A percentile compares a stretch with the other conserved stretches of the same genome.
These are phyloP conservation scores for Tetranychus urticae DNA, from an alignment of 1,140 invertebrate species.

Conservation along the genomic window DNA sequence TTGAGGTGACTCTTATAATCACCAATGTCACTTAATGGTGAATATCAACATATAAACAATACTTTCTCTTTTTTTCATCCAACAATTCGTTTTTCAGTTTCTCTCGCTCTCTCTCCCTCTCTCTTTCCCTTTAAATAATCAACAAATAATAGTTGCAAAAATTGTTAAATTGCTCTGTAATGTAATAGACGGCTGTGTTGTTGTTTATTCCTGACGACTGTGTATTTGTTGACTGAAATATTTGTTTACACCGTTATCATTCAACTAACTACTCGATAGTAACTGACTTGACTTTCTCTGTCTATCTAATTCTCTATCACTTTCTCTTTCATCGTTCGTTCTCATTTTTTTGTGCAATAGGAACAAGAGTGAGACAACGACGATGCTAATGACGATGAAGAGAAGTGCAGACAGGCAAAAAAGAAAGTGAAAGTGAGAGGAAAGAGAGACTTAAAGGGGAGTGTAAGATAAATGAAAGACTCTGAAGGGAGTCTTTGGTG, in stretches of 20 bases:
- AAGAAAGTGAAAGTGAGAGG: neutral
- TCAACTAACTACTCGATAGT: neutral
- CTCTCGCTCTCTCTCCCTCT: neutral
- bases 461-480: neutral
- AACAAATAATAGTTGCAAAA: neutral
- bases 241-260: neutral
- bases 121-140: neutral
- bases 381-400: neutral
- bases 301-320: neutral
- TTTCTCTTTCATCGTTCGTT: neutral
- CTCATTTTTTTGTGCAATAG: neutral
- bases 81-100: neutral
- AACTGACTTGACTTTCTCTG: neutral
- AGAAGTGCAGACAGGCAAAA: neutral
- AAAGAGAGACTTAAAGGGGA: neutral
- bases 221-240: neutral
- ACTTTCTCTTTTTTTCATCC: neutral
- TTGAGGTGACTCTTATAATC: neutral
- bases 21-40: neutral
- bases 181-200: neutral
- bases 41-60: neutral
- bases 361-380: neutral
- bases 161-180: too few relatives aligned
- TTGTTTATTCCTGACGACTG: neutral
- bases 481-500: too few relatives aligned